Evolutionary conservation across 2,888 invertebrate genomes (phyloP).

Genomic region (Stegana nigrithorax): DNA sequence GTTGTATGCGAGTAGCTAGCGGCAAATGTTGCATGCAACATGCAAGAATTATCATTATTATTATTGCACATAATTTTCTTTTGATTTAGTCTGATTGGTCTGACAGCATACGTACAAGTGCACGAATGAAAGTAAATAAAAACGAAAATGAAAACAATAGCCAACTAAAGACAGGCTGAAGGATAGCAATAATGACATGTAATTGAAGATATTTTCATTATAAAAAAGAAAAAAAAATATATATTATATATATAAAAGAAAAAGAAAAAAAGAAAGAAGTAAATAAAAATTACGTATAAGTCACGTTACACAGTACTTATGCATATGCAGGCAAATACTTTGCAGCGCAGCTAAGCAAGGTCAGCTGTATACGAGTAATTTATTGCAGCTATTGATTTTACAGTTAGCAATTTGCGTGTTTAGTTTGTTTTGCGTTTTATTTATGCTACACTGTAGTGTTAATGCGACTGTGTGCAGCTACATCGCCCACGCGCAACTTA

Average conservation of each 20-base stretch:
- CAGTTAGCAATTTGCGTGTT: no score
- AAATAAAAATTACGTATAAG: no score
- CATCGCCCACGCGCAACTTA: neutral
- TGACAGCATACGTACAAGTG: constrained; percentile 26
- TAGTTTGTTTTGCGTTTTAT: no score
- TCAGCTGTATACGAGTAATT: no score
- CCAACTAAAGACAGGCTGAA: neutral
- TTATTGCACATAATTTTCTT: constrained; percentile 61
- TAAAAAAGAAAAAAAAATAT: no score
- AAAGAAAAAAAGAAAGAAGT: no score
- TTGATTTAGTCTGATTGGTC: constrained; percentile 51
- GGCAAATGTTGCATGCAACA: constrained; percentile 56
- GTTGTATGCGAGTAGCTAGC: constrained; percentile 11
- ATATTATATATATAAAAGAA: no score
- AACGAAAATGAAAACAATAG: neutral
- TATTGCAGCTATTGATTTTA: no score
- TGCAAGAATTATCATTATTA: constrained; percentile 53
- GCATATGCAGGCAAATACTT: neutral
- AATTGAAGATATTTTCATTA: neutral
- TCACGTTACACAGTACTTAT: no score
- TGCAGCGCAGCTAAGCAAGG: no score
- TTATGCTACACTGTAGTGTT: no score
- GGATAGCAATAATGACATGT: neutral
- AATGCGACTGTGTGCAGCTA: neutral
- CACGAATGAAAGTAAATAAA: neutral